Conservation (phyloP, 2,888 invertebrate genomes). For the Latheticus oryzae region DNA sequence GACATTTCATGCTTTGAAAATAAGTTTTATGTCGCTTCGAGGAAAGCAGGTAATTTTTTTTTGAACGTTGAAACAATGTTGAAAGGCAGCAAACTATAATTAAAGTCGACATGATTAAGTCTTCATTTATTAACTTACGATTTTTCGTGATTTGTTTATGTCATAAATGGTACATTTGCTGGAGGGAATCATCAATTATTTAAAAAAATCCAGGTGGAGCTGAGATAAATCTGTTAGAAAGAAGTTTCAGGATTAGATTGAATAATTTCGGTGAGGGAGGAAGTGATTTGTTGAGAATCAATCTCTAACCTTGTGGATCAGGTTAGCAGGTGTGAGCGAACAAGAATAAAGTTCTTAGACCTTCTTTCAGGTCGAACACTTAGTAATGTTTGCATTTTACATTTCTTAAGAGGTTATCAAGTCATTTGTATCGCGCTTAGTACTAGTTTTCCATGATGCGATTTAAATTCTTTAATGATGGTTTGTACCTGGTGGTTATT, state of each 20-base stretch:
- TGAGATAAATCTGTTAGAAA: too few species aligned
- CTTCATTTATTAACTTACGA: conserved; percentile 17
- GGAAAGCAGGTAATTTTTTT: conserved; percentile 1
- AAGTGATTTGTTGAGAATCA: conserved; percentile 9
- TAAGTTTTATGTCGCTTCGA: not conserved
- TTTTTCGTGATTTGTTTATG: conserved; percentile 10
- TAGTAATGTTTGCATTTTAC: conserved; percentile 2
- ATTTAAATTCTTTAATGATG: conserved; percentile 12
- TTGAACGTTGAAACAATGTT: not conserved
- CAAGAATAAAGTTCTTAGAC: conserved; percentile 32
- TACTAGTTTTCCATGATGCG: conserved; percentile 7
- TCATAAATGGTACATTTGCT: not conserved
- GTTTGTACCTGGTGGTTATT: not conserved
- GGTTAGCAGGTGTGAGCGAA: conserved; percentile 47
- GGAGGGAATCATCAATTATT: conserved; percentile 2
- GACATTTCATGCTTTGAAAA: conserved; percentile 3
- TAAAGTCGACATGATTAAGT: conserved; percentile 17
- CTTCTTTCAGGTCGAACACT: conserved; percentile 10
- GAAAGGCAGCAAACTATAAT: conserved; percentile 4
- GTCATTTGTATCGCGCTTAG: conserved; percentile 16
- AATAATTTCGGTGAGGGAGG: conserved; percentile 8
- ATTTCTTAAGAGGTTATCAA: conserved; percentile 11
- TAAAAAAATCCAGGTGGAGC: too few species aligned
- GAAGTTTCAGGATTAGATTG: not conserved
- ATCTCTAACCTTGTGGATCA: conserved; percentile 29